Evolutionary conservation across 2,888 invertebrate genomes (phyloP), one percentile per base, ranked within the genome.

Genomic region (Phoenoteleia sp.): DNA sequence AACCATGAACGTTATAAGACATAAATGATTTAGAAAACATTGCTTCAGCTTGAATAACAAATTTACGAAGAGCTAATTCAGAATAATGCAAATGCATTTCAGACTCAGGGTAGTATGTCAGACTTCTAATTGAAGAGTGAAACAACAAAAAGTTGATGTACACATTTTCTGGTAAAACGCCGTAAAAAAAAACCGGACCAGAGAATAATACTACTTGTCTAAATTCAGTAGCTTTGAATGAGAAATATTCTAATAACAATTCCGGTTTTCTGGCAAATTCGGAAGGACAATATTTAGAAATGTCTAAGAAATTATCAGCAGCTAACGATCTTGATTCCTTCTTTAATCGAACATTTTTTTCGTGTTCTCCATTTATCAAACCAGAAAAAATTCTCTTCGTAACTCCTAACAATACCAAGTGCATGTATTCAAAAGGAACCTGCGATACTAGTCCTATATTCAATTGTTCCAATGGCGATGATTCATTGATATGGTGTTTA

Each of bases 221-320:
- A 25, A 49, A 67, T 67, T 77, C 77, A 2, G 77, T 77, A 6
- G 77, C 77, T 58, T 77, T 77, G 33, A 67, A 67, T 1, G 19
- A 1, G 15, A 1, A 3, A 54, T 42, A 56, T 1, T 52, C 54
- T 6, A 0, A 0, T 17, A 76, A n/a, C 13, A 17, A 29, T 25
- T n/a, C 9, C 1, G 76, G 76, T 33, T 36, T 25, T 27, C 76
- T 39, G 0, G 76, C 66, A 54, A 45, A 76, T 29, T 76, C 76
- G 15, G 42, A 13, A 9, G 77, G 66, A n/a, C n/a, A n/a, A n/a
- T n/a, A n/a, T n/a, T n/a, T n/a, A n/a, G n/a, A n/a, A n/a, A n/a
- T n/a, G n/a, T n/a, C n/a, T n/a, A n/a, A n/a, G 15, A 42, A 15
- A 5, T 7, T 4, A 15, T 15, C 7, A 3, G 2, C 7, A 5